phyloP scores from a whole-genome alignment of 2,113 vertebrate genomes.

The Eulemur rufifrons region DNA sequence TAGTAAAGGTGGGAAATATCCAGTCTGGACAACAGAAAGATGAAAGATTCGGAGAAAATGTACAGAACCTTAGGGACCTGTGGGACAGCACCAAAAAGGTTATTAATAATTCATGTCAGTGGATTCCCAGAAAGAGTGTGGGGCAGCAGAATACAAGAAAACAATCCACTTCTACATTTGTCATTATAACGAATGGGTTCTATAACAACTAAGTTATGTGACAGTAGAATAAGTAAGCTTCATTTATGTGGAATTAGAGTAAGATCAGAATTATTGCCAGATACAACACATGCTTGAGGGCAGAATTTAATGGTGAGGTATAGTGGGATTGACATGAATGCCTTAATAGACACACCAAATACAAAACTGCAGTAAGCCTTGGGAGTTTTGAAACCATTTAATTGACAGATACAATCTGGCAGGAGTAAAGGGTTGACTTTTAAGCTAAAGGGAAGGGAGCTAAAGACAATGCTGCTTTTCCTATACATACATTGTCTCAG shows the following conservation, averaged over 20 bases:
- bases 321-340: background rate
- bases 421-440: background rate
- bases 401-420: background rate
- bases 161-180: background rate
- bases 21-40: background rate
- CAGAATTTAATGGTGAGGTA: background rate
- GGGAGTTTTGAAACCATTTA: background rate
- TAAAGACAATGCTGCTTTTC: background rate
- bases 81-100: background rate
- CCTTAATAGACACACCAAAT: background rate
- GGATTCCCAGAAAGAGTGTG: background rate
- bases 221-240: background rate
- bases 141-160: background rate
- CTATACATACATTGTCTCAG: background rate
- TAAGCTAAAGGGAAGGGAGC: background rate
- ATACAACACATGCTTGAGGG: background rate
- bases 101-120: background rate
- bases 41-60: background rate
- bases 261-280: background rate
- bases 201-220: background rate
- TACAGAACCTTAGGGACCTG: background rate
- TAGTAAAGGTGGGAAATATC: background rate
- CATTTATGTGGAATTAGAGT: background rate
- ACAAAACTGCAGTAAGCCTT: background rate
- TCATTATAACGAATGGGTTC: background rate